A percentile compares a stretch with the other conserved stretches of the same genome.
Evolutionary conservation across 2,888 invertebrate species (phyloP).

Genomic region (Amphipyra berbera): DNA sequence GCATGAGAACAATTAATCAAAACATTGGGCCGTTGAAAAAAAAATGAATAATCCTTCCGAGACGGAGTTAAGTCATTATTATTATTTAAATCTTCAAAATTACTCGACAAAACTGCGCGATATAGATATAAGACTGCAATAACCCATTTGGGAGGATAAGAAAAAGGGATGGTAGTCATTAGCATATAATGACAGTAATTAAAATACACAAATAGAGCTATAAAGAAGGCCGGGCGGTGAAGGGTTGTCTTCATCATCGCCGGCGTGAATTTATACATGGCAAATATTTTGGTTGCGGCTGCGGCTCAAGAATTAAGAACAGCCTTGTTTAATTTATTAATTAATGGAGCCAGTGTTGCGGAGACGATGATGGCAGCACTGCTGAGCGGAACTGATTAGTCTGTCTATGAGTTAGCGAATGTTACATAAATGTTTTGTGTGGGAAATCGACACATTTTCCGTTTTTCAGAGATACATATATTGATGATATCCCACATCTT

Average conservation of each 20-base stretch:
- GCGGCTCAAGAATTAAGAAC: conserved; percentile 82
- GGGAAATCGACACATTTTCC: too few species aligned
- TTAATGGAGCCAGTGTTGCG: conserved; percentile 85
- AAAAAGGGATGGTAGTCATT: conserved; percentile 90
- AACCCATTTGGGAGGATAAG: conserved; percentile 90
- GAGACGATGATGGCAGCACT: conserved; percentile 70
- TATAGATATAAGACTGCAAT: conserved; percentile 88
- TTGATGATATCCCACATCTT: too few species aligned
- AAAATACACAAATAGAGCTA: conserved; percentile 93
- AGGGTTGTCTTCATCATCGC: conserved; percentile 89
- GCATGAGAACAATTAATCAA: conserved; percentile 86
- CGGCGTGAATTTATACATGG: conserved; percentile 87
- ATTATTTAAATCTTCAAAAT: conserved; percentile 88
- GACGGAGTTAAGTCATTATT: conserved; percentile 74
- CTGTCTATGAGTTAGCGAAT: conserved; percentile 18
- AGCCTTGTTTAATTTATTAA: conserved; percentile 89
- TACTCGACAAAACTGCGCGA: conserved; percentile 80
- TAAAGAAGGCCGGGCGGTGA: conserved; percentile 89
- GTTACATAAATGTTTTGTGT: conserved; percentile 2
- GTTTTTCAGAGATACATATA: too few species aligned
- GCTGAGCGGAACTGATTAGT: conserved; percentile 66
- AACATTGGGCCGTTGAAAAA: conserved; percentile 74
- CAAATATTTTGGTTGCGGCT: conserved; percentile 88
- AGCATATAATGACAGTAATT: conserved; percentile 93
- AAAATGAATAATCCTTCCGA: conserved; percentile 79